Base-by-base conservation (phyloP, 2,113 vertebrate genomes). In the Oryzias melastigma region DNA sequence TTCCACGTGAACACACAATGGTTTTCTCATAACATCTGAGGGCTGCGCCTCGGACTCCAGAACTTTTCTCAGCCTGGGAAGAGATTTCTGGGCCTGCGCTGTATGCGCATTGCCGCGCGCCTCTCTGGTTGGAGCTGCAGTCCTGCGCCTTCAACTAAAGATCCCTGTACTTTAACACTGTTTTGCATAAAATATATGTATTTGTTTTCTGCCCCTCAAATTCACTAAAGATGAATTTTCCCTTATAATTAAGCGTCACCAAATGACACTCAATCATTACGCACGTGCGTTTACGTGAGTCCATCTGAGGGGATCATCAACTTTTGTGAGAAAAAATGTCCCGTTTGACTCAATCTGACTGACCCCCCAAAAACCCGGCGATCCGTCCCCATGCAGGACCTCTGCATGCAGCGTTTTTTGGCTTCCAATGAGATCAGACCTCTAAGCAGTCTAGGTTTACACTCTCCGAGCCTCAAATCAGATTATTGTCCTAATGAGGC, bases 1-100 rank as follows among this genome's bases (percentile, higher is more conserved):
- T 90, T 89, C 85, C 87, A 90, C 83, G 78, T 88, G 86, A 90
- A 81, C 72, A 82, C 77, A 79, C 58, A 85, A 80, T 89, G 88
- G 80, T 82, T 90, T 90, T 85, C 82, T 85, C 82, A 88, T 84
- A 76, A 82, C 82, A 85, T 83, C 68, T 77, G 65, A 81, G 72
- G 72, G 69, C 35, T 82, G 66, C 64, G 65, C 70, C 57, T 55
- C 73, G 68, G 82, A 77, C 62, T 80, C 76, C 72, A 72, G 56
- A 70, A 71, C 71, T 68, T 72, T 67, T 78, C 58, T 53, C 57
- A 76, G 72, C 51, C 58, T 65, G 51, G 60, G 54, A 77, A 76
- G 61, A 77, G 19, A 52, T 35, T 74, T 57, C 60, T 6, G 35
- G 58, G 49, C 65, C 54, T 35, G 71, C 60, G 63, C 68, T 78